Base-by-base conservation (phyloP, 2,888 invertebrate species). In the Cephus pygmeus region DNA sequence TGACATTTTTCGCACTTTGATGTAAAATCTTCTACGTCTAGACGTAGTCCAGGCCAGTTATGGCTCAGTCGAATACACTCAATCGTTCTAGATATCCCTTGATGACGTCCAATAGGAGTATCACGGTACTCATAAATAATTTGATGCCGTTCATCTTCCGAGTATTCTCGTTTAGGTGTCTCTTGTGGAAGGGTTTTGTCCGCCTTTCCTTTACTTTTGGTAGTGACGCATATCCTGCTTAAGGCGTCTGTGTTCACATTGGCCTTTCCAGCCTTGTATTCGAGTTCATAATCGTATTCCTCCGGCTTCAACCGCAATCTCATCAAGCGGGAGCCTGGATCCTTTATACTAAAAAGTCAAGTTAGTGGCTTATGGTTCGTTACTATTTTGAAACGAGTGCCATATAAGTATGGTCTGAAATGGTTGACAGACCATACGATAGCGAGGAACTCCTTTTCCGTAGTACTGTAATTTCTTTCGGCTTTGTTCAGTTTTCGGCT, bases 321-420 rank as follows among this genome's bases (percentile, higher is more conserved):
- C 1, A 86, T 77, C 4, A 90, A 74, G 74, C 85, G 81, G 1
- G 85, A 81, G 15, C 81, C 71, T 80, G 79, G 33, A 85, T 76
- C 85, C 85, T 87, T 36, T 31, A 75, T 75, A 4, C 34, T 73
- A 23, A 36, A 40, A 23, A 79, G 77, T 78, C 81, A 77, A 36
- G 36, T 75, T 2, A 90, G 80, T 0, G 88, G 88, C 77, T 83
- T 84, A 79, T 90, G 88, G 78, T 90, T 89, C 0, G 88, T 89
- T 1, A 86, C 79, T n/a, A 90, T 83, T 34, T 75, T 79, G 76
- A 89, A 88, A 73, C 80, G 83, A 1, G 31, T 31, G 31, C 31
- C 31, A 31, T 31, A 31, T 31, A 31, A 31, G 31, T 88, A 88
- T 0, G 86, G 86, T 69, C 86, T 73, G 75, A 86, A 88, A 79